Conservation (phyloP, 1,140 invertebrate species). For the Diachasmimorpha longicaudata region DNA sequence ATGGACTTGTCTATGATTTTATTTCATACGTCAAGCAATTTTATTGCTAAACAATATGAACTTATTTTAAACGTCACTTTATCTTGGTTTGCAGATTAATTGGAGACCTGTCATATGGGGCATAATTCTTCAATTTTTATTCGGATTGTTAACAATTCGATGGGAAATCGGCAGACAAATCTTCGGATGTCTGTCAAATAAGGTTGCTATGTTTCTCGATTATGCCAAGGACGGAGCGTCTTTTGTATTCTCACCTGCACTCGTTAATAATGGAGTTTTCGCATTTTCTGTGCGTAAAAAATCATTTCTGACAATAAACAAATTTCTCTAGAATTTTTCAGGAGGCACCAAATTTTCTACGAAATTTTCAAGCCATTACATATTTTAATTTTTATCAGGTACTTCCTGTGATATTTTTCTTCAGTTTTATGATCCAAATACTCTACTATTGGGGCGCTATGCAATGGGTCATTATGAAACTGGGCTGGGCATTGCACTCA, state of each 20-base stretch:
- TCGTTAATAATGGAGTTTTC: slow-evolving; percentile 73
- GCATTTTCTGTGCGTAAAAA: slow-evolving; percentile 76
- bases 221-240: slow-evolving; percentile 79
- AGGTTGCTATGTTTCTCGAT: slow-evolving; percentile 79
- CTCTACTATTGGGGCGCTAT: slow-evolving; percentile 87
- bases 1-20: not conserved
- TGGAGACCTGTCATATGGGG: slow-evolving; percentile 85
- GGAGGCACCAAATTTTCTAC: too few species aligned
- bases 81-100: slow-evolving; percentile 61
- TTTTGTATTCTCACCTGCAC: slow-evolving; percentile 83
- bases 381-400: slow-evolving; percentile 63
- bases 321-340: too few species aligned
- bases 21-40: too few species aligned
- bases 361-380: too few species aligned
- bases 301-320: not conserved
- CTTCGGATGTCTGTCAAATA: slow-evolving; percentile 82
- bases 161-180: slow-evolving; percentile 79
- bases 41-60: not conserved
- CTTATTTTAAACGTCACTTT: too few species aligned
- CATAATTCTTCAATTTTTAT: slow-evolving; percentile 81
- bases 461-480: slow-evolving; percentile 84
- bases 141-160: slow-evolving; percentile 86
- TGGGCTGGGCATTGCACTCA: slow-evolving; percentile 78
- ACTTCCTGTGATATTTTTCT: slow-evolving; percentile 88
- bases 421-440: slow-evolving; percentile 86